A percentile compares a stretch with the other conserved stretches of the same genome.
Evolutionary conservation across 1,140 invertebrate species (phyloP).

Genomic region (Lethrus apterus): DNA sequence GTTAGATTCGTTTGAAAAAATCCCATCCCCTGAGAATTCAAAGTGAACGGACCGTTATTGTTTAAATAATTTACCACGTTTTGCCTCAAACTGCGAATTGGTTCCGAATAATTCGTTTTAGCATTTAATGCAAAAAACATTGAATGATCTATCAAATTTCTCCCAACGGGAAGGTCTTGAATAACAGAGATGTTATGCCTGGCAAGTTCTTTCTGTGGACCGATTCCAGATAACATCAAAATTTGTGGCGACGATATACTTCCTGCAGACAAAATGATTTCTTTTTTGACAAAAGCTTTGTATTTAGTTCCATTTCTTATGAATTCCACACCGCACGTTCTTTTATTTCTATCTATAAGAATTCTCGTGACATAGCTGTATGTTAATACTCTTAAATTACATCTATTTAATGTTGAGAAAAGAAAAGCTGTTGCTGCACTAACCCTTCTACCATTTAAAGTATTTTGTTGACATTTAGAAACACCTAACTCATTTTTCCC

Average conservation of each 20-base stretch:
- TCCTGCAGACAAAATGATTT: slow-evolving; percentile 63
- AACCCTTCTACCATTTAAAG: slow-evolving; percentile 42
- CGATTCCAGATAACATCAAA: slow-evolving; percentile 70
- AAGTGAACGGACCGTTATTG: slow-evolving; percentile 23
- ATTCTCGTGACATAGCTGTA: slow-evolving; percentile 40
- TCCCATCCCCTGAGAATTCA: slow-evolving; percentile 17
- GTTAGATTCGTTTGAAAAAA: slow-evolving; percentile 40
- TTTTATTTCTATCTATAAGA: slow-evolving; percentile 27
- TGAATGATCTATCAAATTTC: slow-evolving; percentile 48
- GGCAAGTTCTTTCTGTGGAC: slow-evolving; percentile 50
- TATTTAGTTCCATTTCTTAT: slow-evolving; percentile 38
- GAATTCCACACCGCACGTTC: slow-evolving; percentile 50
- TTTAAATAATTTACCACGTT: slow-evolving; percentile 18
- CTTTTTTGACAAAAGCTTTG: slow-evolving; percentile 49
- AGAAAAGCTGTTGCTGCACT: slow-evolving; percentile 46
- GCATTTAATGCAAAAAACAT: slow-evolving; percentile 38
- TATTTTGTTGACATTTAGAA: slow-evolving; percentile 15
- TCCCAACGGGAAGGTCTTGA: slow-evolving; percentile 43
- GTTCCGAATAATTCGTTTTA: slow-evolving; percentile 11
- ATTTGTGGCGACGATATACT: slow-evolving; percentile 69
- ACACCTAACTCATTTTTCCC: slow-evolving; percentile 17
- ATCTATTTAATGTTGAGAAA: slow-evolving; percentile 38
- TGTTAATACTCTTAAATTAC: slow-evolving; percentile 45
- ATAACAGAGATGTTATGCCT: slow-evolving; percentile 37
- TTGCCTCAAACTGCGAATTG: slow-evolving; percentile 4